Percentiles rank a stretch among this genome's conserved stretches.
These are phyloP conservation scores for Myotis findleyi DNA, from an alignment of 2,797 vertebrate genomes.

Conservation along the genomic window DNA sequence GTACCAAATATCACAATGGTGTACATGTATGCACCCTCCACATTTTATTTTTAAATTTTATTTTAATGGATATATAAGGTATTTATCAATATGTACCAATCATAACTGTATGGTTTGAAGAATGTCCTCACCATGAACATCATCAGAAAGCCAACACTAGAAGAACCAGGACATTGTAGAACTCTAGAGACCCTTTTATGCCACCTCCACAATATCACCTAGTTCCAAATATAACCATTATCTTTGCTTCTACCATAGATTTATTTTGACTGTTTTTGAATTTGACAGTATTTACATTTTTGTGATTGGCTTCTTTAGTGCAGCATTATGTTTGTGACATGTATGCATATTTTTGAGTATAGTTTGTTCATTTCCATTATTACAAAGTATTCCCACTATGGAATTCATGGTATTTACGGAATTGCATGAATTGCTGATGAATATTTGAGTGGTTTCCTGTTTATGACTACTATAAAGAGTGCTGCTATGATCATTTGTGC, in stretches of 20 bases:
- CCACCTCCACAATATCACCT: neutral
- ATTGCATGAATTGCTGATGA: neutral
- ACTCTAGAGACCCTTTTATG: neutral
- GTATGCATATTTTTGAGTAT: neutral
- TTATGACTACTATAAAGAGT: neutral
- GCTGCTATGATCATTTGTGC: neutral
- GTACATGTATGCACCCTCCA: fast-evolving
- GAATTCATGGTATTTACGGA: too few species aligned
- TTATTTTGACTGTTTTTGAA: neutral
- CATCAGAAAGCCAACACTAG: neutral
- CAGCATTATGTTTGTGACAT: neutral
- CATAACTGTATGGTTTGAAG: neutral
- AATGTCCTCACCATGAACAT: neutral
- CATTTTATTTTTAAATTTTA: neutral
- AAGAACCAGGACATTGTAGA: neutral
- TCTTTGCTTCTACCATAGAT: neutral
- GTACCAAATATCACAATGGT: neutral
- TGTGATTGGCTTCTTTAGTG: neutral
- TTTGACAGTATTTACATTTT: neutral
- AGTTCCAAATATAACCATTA: neutral
- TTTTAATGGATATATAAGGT: neutral
- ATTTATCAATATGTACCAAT: neutral
- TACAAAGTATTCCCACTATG: neutral
- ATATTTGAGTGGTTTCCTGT: neutral
- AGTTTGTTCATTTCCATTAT: neutral